A percentile compares a stretch with the other conserved stretches of the same genome.
These are phyloP conservation scores for Spodoptera picta DNA, from an alignment of 2,888 invertebrate genomes.

Conservation along the genomic window DNA sequence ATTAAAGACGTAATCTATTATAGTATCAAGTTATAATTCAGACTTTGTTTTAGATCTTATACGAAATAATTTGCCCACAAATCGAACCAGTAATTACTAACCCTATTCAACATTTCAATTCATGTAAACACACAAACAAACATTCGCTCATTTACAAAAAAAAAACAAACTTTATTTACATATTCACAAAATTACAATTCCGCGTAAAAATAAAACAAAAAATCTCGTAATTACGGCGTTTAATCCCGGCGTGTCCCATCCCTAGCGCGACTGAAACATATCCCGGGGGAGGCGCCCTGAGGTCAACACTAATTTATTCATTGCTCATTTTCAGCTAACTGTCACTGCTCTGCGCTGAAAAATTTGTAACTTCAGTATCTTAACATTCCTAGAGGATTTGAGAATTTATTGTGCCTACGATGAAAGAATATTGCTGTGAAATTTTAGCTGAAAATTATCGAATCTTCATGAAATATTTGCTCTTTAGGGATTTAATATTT, in stretches of 20 bases:
- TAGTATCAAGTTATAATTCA: too few species aligned
- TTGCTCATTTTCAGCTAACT: conserved; percentile 74
- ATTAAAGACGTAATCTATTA: too few species aligned
- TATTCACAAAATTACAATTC: too few species aligned
- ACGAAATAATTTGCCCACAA: too few species aligned
- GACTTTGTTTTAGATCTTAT: too few species aligned
- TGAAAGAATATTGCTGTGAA: conserved; percentile 12
- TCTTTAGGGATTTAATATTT: too few species aligned
- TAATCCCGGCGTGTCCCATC: conserved; percentile 52
- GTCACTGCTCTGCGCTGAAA: conserved; percentile 50
- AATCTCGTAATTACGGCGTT: conserved; percentile 16
- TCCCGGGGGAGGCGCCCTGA: conserved; percentile 73
- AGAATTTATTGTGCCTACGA: conserved; percentile 4
- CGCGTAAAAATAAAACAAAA: background rate
- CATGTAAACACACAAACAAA: too few species aligned
- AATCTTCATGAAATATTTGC: conserved; percentile 8
- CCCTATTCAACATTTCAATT: too few species aligned
- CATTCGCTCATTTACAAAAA: background rate
- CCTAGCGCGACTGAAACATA: conserved; percentile 62
- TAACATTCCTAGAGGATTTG: conserved; percentile 21
- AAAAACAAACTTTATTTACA: conserved; percentile 1
- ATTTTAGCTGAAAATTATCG: conserved; percentile 12
- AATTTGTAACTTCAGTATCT: conserved; percentile 47
- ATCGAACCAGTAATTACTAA: too few species aligned
- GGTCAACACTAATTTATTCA: conserved; percentile 80